Evolutionary conservation across 2,888 invertebrate genomes (phyloP), one percentile per base, ranked within the genome.

Genomic region (Erynnis tages): DNA sequence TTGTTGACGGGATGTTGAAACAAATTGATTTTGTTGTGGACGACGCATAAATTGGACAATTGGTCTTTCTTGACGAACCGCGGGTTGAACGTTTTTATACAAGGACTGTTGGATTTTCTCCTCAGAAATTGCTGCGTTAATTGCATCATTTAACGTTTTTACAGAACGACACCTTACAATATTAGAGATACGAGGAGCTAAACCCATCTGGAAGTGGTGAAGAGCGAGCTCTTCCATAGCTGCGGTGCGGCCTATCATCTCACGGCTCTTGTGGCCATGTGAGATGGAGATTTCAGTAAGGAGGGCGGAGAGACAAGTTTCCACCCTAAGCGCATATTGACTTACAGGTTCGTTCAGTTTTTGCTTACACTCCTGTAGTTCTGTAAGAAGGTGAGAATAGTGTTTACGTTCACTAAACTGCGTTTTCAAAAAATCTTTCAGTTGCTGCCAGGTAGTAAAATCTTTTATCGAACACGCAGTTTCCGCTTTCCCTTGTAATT

Each of bases 401-500:
- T 62, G 60, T 32, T 62, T 59, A 6, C 45, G 43, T 14, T 58
- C 56, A 11, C 56, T 27, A 32, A 61, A 61, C 38, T 56, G 54
- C 0, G 49, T 53, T 45, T 58, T 60, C 5, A 55, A 10, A 14
- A 60, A 62, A 5, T 56, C 52, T 37, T 58, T 56, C 2, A 25
- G 25, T 8, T 25, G 25, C 7, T 25, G 25, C 25, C 25, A 34
- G 8, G 14, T 41, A 0, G 8, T 2, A 19, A 58, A 62, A n/a
- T 53, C 53, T 53, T 56, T 59, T 17, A 59, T 27, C 4, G 52
- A 48, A 8, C 62, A 59, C 4, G 61, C 60, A 4, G 29, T 27
- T 32, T 60, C 53, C 2, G 60, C 60, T 41, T 56, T 58, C 1
- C 59, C 58, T 11, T 55, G 8, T 21, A 63, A 10, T 53, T 59